A percentile compares a stretch with the other conserved stretches of the same genome.
Evolutionary conservation across 1,140 invertebrate genomes (phyloP).

Genomic region (Probaryconus sp.): DNA sequence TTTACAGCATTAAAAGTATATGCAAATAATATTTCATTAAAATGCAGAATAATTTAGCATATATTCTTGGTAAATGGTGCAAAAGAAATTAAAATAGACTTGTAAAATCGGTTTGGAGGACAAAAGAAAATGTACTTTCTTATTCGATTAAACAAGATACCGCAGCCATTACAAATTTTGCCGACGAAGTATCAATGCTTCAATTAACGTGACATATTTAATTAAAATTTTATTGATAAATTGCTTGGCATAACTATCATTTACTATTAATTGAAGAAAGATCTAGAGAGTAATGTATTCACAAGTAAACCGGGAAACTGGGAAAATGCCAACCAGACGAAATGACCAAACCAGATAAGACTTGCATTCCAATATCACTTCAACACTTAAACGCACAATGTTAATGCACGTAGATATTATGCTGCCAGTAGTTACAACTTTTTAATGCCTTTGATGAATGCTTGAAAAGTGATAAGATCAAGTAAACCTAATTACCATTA

Average conservation of each 20-base stretch:
- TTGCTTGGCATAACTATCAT: too few species aligned
- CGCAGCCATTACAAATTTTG: conserved; percentile 1
- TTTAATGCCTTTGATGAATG: neutral
- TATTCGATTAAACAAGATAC: conserved; percentile 33
- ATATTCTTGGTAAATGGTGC: conserved; percentile 33
- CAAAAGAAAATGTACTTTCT: conserved; percentile 35
- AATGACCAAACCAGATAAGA: conserved; percentile 21
- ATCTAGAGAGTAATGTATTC: too few species aligned
- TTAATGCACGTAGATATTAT: conserved; percentile 33
- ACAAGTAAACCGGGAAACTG: conserved; percentile 37
- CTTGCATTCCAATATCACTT: conserved; percentile 66
- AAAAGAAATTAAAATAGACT: conserved; percentile 49
- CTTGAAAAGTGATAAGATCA: conserved; percentile 4
- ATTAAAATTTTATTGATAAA: neutral
- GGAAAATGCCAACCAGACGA: conserved; percentile 63
- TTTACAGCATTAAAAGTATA: too few species aligned
- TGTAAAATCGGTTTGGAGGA: conserved; percentile 49
- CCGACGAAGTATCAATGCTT: neutral
- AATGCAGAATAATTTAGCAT: too few species aligned
- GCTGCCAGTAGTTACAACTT: neutral
- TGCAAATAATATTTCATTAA: too few species aligned
- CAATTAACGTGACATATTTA: neutral
- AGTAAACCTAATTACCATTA: too few species aligned
- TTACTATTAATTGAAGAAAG: neutral
- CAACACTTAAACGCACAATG: conserved; percentile 24